Percentiles rank a stretch among this genome's conserved stretches.
Conservation (phyloP, 2,888 invertebrate genomes). For the Drosophila quinaria region DNA sequence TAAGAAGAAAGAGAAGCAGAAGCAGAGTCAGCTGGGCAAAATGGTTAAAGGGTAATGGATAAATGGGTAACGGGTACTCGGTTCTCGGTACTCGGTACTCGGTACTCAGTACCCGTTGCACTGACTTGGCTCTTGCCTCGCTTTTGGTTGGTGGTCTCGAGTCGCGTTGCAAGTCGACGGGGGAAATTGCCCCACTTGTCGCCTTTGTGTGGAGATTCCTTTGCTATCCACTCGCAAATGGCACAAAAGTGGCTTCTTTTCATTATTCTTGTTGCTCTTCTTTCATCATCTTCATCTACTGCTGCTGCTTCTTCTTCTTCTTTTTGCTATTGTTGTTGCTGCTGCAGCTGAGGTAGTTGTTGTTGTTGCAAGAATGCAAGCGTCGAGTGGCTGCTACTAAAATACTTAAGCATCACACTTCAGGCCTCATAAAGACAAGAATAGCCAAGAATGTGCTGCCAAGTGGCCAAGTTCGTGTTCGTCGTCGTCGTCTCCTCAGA, state of each 20-base stretch:
- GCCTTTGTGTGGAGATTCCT: constrained; percentile 69
- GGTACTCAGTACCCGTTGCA: not conserved
- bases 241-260: constrained; percentile 71
- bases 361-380: constrained; percentile 65
- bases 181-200: constrained; percentile 78
- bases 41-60: constrained; percentile 8
- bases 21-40: constrained; percentile 8
- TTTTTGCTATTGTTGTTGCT: constrained; percentile 28
- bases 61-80: constrained; percentile 8
- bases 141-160: constrained; percentile 33
- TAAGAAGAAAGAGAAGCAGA: not conserved
- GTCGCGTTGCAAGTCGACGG: constrained; percentile 36
- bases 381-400: constrained; percentile 75
- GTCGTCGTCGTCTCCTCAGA: constrained; percentile 18
- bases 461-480: constrained; percentile 77
- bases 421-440: constrained; percentile 67
- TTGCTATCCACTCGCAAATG: constrained; percentile 75
- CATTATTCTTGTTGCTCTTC: constrained; percentile 29
- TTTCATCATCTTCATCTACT: not conserved
- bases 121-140: constrained; percentile 4
- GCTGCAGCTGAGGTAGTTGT: not conserved
- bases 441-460: constrained; percentile 75
- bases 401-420: constrained; percentile 75
- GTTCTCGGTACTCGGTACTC: not conserved
- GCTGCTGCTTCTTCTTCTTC: constrained; percentile 13